Conservation (phyloP, 2,797 vertebrate species). For the Macropus fuliginosus region DNA sequence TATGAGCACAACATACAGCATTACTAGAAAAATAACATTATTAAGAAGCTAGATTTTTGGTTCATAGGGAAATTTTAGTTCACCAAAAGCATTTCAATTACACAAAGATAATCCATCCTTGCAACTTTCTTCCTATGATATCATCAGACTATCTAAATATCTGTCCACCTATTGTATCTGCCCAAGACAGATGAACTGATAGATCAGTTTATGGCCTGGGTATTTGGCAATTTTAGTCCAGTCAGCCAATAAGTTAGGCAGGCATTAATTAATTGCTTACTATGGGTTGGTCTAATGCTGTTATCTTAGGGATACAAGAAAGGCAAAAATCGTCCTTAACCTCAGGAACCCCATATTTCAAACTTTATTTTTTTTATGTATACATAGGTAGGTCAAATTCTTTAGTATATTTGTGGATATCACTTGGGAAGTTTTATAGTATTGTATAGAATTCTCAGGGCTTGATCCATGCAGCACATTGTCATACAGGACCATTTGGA, state of each 20-base stretch:
- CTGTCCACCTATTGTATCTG: neutral
- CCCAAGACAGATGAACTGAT: neutral
- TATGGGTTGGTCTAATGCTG: neutral
- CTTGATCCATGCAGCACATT: neutral
- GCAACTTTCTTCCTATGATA: neutral
- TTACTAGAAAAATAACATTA: neutral
- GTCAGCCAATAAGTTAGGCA: neutral
- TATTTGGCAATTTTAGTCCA: neutral
- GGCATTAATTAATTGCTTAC: neutral
- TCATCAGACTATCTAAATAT: neutral
- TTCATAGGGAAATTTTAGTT: neutral
- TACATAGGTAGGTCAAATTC: neutral
- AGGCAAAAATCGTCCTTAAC: neutral
- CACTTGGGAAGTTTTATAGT: neutral
- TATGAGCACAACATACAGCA: neutral
- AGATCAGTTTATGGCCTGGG: neutral
- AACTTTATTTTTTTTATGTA: neutral
- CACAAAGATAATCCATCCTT: neutral
- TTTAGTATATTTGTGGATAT: neutral
- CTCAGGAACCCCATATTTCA: neutral
- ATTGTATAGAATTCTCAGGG: neutral
- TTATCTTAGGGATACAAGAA: neutral
- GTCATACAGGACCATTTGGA: neutral
- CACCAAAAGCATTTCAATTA: neutral
- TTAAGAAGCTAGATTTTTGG: neutral